Percentiles rank a stretch among this genome's conserved stretches.
Evolutionary conservation across 2,797 vertebrate species (phyloP).

Genomic region (Galagoides demidoff): DNA sequence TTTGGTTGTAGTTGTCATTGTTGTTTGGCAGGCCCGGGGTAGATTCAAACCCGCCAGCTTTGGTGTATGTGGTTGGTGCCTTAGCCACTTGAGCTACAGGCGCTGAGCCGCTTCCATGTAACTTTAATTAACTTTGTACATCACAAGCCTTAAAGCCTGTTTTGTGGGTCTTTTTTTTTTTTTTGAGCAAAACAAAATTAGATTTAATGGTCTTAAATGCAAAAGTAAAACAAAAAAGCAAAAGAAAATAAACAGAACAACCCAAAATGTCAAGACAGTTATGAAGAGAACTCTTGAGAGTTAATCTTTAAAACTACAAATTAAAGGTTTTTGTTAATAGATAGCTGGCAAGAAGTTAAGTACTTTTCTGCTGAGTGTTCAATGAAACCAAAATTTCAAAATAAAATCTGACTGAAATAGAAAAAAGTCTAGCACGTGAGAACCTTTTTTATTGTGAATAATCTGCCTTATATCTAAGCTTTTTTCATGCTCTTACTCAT

Average conservation of each 20-base stretch:
- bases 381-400: conserved; percentile 88
- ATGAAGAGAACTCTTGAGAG: conserved; percentile 91
- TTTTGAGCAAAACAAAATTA: conserved; percentile 96
- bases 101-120: background rate
- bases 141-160: background rate
- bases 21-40: no score
- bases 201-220: conserved; percentile 99
- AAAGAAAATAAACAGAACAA: conserved; percentile 92
- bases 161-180: no score
- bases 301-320: conserved; percentile 92
- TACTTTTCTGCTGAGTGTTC: conserved; percentile 90
- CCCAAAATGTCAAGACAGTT: conserved; percentile 93
- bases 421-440: conserved; percentile 82
- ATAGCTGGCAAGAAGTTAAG: conserved; percentile 88
- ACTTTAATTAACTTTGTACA: background rate
- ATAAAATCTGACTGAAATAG: conserved; percentile 88
- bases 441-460: conserved; percentile 21
- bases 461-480: background rate
- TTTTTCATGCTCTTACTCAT: background rate
- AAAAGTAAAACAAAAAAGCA: conserved; percentile 76
- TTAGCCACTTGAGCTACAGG: no score
- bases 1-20: no score
- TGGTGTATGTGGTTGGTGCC: no score
- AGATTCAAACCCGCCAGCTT: no score
- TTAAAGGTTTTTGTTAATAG: conserved; percentile 89